These are phyloP conservation scores for human DNA, from an alignment of 2,113 vertebrate species.

Conservation along the genomic window GRCh38 chr1:166558501-166559000, in stretches of 20 bases:
- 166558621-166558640: neutral
- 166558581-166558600: neutral
- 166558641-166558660: neutral
- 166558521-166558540: neutral
- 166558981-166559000: neutral
- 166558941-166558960: neutral
- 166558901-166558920: neutral
- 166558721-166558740: neutral
- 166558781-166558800: neutral
- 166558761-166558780: neutral
- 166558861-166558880: neutral
- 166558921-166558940: neutral
- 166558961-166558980: neutral
- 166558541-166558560: neutral
- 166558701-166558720: neutral
- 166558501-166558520: neutral
- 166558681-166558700: neutral
- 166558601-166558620: neutral
- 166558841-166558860: neutral
- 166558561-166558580: neutral
- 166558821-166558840: neutral
- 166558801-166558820: neutral
- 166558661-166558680: neutral
- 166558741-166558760: neutral
- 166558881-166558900: neutral